Base-by-base conservation (phyloP, 1,140 invertebrate species). In the Manduca sexta region DNA sequence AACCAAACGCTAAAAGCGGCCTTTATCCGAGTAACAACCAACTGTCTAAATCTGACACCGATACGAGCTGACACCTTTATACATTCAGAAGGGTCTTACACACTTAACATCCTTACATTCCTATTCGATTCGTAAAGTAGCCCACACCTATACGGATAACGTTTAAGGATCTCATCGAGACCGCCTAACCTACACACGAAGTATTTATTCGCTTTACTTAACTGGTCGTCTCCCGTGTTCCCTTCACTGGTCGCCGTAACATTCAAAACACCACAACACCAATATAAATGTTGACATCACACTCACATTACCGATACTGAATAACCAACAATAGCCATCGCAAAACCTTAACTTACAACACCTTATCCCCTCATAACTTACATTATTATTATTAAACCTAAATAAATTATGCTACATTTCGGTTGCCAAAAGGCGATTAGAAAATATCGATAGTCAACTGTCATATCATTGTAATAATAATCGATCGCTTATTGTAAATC, bases 141-240 rank as follows among this genome's bases (percentile, higher is more conserved):
- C 72, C 79, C 77, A 81, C 72, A 80, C 79, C 75, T 79, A 83
- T 77, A 73, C 64, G 67, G 64, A 78, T 78, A 79, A 75, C 65
- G 61, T 74, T 68, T 56, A 69, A 65, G 63, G 69, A 72, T 63
- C 67, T 74, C 71, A 64, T 66, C 66, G 67, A 77, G 74, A 79
- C 69, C 69, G 66, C 70, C 58, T 78, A 80, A 73, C 71, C 76
- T 80, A 69, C 60, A 70, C 58, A 70, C 66, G 66, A 71, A 65
- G 49, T 56, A 53, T 54, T 61, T 50, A 67, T 61, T 61, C 53
- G 68, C 60, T 52, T 43, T 64, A 49, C 47, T 12, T 52, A 54
- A 52, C 49, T 66, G 63, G 63, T 53, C 43, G 55, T 52, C 56
- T 34, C 35, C 37, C 51, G 47, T 57, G 53, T 66, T 68, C 49